A percentile compares a stretch with the other conserved stretches of the same genome.
phyloP scores from a whole-genome alignment of 2,888 invertebrate genomes.

The Chrysodeixis includens region DNA sequence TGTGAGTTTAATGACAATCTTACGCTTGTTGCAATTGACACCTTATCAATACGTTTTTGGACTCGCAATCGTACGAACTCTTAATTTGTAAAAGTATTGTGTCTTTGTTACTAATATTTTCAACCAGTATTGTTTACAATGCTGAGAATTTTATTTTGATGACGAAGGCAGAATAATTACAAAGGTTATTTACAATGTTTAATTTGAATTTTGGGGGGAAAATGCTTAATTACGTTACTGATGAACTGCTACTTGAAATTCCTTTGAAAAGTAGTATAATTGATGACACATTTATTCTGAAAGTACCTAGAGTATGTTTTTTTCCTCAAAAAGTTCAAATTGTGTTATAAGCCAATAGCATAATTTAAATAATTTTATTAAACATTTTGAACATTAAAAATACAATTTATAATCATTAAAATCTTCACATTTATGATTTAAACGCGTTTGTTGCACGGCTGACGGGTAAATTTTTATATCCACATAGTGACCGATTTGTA shows the following conservation, averaged over 20 bases:
- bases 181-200: conserved; percentile 74
- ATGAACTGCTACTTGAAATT: conserved; percentile 72
- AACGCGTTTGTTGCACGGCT: neutral
- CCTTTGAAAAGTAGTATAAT: conserved; percentile 78
- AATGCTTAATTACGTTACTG: conserved; percentile 80
- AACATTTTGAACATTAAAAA: no score
- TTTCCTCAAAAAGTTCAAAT: no score
- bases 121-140: neutral
- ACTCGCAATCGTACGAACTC: no score
- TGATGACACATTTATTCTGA: conserved; percentile 68
- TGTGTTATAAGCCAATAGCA: no score
- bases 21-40: no score
- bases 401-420: no score
- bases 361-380: no score
- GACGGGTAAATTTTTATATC: neutral
- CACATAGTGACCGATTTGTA: conserved; percentile 53
- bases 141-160: conserved; percentile 15
- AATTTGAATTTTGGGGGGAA: conserved; percentile 73
- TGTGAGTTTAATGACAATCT: no score
- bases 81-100: no score
- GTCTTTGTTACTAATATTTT: neutral
- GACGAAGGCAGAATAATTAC: conserved; percentile 51
- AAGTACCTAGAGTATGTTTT: no score
- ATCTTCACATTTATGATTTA: neutral
- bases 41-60: no score